These are phyloP conservation scores for Barbus barbus DNA, from an alignment of 2,113 vertebrate genomes.

Conservation along the genomic window DNA sequence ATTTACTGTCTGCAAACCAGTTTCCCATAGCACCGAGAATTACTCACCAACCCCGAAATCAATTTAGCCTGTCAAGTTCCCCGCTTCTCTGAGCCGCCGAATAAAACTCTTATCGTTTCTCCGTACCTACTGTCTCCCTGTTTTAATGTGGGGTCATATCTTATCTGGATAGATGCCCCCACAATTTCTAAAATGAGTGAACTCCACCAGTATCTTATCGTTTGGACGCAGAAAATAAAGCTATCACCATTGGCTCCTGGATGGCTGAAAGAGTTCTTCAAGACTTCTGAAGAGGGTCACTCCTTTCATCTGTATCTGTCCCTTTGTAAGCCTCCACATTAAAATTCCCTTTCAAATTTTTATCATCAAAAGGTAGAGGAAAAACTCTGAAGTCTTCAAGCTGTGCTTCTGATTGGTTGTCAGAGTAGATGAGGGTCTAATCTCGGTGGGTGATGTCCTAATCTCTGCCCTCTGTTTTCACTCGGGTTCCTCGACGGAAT, in stretches of 20 bases:
- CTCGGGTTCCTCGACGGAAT: slow-evolving; percentile 7
- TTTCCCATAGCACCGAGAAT: slow-evolving; percentile 3
- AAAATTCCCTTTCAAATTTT: slow-evolving; percentile 47
- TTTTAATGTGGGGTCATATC: neutral
- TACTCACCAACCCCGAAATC: slow-evolving; percentile 17
- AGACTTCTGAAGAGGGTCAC: slow-evolving; percentile 21
- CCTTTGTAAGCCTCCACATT: slow-evolving; percentile 27
- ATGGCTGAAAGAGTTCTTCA: neutral
- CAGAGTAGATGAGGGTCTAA: slow-evolving; percentile 41
- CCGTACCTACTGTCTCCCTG: neutral
- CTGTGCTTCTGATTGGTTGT: slow-evolving; percentile 34
- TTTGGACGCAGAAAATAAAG: neutral
- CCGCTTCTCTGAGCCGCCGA: neutral
- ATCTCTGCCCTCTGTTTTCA: slow-evolving; percentile 33
- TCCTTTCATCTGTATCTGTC: slow-evolving; percentile 11
- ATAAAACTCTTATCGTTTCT: slow-evolving; percentile 9
- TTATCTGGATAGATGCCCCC: neutral
- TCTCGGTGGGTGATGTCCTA: slow-evolving; percentile 23
- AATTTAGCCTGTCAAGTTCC: slow-evolving; percentile 20
- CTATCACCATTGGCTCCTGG: neutral
- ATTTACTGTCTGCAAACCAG: slow-evolving; percentile 16
- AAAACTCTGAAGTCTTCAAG: neutral
- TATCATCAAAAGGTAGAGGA: slow-evolving; percentile 17
- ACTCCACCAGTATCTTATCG: neutral
- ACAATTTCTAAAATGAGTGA: neutral